Percentiles rank a stretch among this genome's conserved stretches.
phyloP scores from a whole-genome alignment of 2,113 vertebrate species.

The Leptobrachium leishanense region DNA sequence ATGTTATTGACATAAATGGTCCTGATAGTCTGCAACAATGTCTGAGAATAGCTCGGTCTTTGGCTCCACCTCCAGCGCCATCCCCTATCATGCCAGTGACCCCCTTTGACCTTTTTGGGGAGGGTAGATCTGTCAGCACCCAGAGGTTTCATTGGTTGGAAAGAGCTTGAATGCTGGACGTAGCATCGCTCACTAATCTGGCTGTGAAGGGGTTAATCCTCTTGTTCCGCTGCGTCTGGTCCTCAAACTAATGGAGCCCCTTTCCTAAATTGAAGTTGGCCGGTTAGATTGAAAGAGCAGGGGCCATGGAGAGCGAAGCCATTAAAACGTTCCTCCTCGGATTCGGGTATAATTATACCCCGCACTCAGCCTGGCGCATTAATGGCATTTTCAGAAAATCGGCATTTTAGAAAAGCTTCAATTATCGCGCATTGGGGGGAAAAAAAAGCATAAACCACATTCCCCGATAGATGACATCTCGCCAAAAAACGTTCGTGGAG shows the following conservation, averaged over 20 bases:
- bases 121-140: no score
- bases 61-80: no score
- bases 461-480: not conserved
- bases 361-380: not conserved
- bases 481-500: not conserved
- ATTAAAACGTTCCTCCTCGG: not conserved
- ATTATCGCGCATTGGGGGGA: not conserved
- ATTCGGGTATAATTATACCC: conserved; percentile 14
- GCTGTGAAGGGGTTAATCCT: no score
- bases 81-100: no score
- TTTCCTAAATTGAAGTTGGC: not conserved
- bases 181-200: no score
- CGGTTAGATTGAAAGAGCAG: not conserved
- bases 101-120: no score
- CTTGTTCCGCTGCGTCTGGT: not conserved
- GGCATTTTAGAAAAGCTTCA: conserved; percentile 1
- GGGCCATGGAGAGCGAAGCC: not conserved
- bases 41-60: no score
- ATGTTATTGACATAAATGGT: no score
- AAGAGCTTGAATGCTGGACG: no score
- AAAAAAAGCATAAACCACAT: not conserved
- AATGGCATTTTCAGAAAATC: not conserved
- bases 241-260: not conserved
- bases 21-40: no score
- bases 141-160: no score